Percentiles rank a stretch among this genome's conserved stretches.
Evolutionary conservation across 2,797 vertebrate species (phyloP).

Genomic region (Nannoperca australis): DNA sequence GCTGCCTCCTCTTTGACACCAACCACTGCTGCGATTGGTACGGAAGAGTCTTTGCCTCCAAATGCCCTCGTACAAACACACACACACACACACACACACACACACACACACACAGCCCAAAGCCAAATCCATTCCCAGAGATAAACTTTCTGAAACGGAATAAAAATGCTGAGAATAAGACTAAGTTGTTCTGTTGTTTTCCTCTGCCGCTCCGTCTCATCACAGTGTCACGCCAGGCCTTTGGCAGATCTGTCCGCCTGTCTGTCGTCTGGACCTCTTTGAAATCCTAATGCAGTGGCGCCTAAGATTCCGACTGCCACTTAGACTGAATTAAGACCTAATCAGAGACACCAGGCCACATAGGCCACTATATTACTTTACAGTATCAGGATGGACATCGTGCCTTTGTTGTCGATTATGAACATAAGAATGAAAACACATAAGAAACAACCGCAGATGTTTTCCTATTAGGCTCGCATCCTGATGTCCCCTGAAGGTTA

Average conservation of each 20-base stretch:
- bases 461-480: constrained; percentile 36
- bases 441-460: constrained; percentile 58
- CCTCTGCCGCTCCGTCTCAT: constrained; percentile 48
- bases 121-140: constrained; percentile 58
- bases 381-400: constrained; percentile 76
- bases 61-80: constrained; percentile 65
- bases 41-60: constrained; percentile 86
- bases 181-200: constrained; percentile 70
- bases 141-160: constrained; percentile 69
- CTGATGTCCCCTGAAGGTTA: constrained; percentile 45
- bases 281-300: constrained; percentile 79
- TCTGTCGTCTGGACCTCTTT: constrained; percentile 73
- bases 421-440: constrained; percentile 65
- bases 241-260: constrained; percentile 71
- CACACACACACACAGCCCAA: constrained; percentile 52
- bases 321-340: constrained; percentile 84
- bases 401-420: constrained; percentile 65
- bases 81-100: constrained; percentile 46
- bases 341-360: constrained; percentile 80
- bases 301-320: constrained; percentile 79
- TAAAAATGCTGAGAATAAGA: constrained; percentile 62
- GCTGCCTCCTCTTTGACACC: constrained; percentile 87
- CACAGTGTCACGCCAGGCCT: constrained; percentile 72
- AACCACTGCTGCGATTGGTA: constrained; percentile 83
- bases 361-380: constrained; percentile 74